Evolutionary conservation across 2,797 vertebrate genomes (phyloP).

Genomic region (Poeciliopsis presidionis): DNA sequence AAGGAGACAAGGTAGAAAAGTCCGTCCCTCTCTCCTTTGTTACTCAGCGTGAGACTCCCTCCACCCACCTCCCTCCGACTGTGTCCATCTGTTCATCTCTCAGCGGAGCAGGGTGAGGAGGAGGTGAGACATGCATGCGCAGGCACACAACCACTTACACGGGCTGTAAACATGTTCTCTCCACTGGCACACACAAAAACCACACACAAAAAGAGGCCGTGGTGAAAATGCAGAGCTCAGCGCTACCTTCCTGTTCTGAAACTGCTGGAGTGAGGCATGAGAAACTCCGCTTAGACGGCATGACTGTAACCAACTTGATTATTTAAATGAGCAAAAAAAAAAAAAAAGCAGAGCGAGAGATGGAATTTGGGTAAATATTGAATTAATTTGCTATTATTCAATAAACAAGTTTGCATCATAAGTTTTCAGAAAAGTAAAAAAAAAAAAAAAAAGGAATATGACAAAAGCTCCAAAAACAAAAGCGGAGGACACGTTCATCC

Average conservation of each 20-base stretch:
- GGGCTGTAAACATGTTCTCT: conserved; percentile 58
- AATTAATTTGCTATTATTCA: neutral
- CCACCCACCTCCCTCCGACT: conserved; percentile 44
- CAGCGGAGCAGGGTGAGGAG: conserved; percentile 68
- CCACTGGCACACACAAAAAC: conserved; percentile 25
- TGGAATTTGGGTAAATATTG: neutral
- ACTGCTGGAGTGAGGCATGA: neutral
- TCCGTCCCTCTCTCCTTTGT: conserved; percentile 64
- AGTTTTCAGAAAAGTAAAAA: neutral
- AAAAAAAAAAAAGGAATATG: neutral
- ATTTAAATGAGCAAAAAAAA: neutral
- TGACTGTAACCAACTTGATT: neutral
- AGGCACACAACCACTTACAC: conserved; percentile 61
- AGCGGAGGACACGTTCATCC: neutral
- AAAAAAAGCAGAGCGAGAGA: too few species aligned
- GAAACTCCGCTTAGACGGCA: neutral
- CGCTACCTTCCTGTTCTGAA: conserved; percentile 6
- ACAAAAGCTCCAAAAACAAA: neutral
- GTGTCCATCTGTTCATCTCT: conserved; percentile 77
- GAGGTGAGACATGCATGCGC: conserved; percentile 69
- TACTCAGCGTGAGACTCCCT: conserved; percentile 43
- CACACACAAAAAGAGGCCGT: conserved; percentile 12
- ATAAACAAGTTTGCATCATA: neutral
- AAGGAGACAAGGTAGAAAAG: conserved; percentile 37
- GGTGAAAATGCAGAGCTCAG: conserved; percentile 6